Conservation (phyloP, 2,113 vertebrate genomes). For the Serilophus lunatus region DNA sequence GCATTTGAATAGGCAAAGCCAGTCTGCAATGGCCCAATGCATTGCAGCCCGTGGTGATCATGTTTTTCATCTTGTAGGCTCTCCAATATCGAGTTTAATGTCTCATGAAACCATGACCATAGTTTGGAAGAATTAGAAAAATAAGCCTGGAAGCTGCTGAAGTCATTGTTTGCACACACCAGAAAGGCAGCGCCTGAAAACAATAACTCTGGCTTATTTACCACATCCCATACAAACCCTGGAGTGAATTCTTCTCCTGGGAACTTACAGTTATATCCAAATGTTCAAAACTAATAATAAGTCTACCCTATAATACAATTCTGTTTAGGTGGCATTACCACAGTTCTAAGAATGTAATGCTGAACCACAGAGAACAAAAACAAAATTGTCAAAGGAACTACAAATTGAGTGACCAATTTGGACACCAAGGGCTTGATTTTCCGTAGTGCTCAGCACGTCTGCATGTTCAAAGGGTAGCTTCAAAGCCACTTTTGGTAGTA, state of each 20-base stretch:
- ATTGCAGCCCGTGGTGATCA: conserved; percentile 21
- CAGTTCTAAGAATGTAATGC: conserved; percentile 36
- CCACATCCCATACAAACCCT: conserved; percentile 68
- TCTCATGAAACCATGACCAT: conserved; percentile 56
- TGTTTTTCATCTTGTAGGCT: conserved; percentile 50
- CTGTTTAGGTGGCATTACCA: conserved; percentile 64
- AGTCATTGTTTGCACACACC: conserved; percentile 71
- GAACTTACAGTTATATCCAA: conserved; percentile 65
- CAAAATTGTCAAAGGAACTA: conserved; percentile 46
- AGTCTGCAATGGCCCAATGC: not conserved
- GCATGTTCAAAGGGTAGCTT: not conserved
- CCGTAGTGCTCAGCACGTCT: conserved; percentile 23
- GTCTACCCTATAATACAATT: conserved; percentile 55
- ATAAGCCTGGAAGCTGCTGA: conserved; percentile 67
- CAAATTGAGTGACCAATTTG: conserved; percentile 55
- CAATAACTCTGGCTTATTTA: conserved; percentile 63
- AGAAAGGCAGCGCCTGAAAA: conserved; percentile 63
- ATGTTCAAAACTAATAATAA: conserved; percentile 67
- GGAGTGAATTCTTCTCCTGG: conserved; percentile 70
- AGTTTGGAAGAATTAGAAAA: conserved; percentile 63
- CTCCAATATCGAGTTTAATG: conserved; percentile 43
- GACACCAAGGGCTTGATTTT: conserved; percentile 42
- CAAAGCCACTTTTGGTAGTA: conserved; percentile 10
- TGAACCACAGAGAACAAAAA: conserved; percentile 49
- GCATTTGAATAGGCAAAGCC: conserved; percentile 13